phyloP scores from a whole-genome alignment of 2,113 vertebrate genomes.

The Malurus elegans region DNA sequence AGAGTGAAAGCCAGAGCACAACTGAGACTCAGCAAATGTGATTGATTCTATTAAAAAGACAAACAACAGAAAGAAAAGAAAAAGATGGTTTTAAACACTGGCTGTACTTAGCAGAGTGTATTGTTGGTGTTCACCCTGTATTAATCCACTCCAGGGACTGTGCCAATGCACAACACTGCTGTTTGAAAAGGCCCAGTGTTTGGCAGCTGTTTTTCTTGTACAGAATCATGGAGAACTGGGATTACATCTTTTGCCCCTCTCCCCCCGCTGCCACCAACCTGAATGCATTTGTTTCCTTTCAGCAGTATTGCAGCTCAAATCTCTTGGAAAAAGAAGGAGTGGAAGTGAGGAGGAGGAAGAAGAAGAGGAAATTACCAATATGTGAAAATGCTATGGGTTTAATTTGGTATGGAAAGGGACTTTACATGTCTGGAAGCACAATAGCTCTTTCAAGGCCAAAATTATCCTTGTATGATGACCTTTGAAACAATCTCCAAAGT shows the following conservation, averaged over 20 bases:
- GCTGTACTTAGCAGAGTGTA: background rate
- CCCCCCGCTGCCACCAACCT: background rate
- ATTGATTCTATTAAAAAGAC: background rate
- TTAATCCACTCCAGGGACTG: background rate
- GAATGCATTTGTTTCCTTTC: constrained; percentile 51
- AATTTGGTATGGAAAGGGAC: background rate
- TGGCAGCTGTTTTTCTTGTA: constrained; percentile 29
- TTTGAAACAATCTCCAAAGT: background rate
- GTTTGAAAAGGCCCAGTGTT: background rate
- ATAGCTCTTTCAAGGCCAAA: background rate
- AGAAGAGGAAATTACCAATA: background rate
- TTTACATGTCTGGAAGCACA: background rate
- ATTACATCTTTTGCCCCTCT: background rate
- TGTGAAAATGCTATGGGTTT: background rate
- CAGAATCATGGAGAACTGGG: background rate
- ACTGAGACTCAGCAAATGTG: background rate
- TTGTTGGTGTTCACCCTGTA: background rate
- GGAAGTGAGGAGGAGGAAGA: background rate
- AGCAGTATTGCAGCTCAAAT: background rate
- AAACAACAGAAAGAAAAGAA: background rate
- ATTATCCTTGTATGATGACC: background rate
- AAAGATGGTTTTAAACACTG: background rate
- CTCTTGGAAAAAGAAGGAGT: background rate
- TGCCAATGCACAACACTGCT: background rate
- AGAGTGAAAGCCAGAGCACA: background rate